A percentile compares a stretch with the other conserved stretches of the same genome.
Conservation (phyloP, 2,797 vertebrate genomes). For the Rallus crepitans region DNA sequence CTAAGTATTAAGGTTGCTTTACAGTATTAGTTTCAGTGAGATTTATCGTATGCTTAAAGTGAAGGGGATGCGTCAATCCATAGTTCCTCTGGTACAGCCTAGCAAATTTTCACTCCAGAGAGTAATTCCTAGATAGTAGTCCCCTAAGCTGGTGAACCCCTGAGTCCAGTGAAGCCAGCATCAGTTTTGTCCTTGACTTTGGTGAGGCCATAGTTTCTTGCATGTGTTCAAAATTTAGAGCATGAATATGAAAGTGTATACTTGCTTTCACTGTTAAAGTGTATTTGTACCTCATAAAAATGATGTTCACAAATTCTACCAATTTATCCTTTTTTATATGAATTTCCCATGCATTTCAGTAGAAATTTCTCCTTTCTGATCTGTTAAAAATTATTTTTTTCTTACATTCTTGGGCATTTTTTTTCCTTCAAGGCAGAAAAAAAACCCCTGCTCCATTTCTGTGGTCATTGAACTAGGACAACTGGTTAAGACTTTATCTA, state of each 20-base stretch:
- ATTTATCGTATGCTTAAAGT: neutral
- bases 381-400: neutral
- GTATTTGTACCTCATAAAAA: neutral
- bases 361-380: neutral
- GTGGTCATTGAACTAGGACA: neutral
- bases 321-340: neutral
- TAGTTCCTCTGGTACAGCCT: neutral
- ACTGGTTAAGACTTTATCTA: neutral
- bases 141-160: neutral
- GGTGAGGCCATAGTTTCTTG: neutral
- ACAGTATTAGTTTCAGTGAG: neutral
- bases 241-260: neutral
- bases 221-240: neutral
- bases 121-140: neutral
- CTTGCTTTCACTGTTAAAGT: neutral
- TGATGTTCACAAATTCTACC: neutral
- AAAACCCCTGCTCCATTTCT: neutral
- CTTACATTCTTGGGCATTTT: rapidly evolving
- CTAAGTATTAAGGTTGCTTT: neutral
- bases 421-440: neutral
- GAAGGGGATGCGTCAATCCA: neutral
- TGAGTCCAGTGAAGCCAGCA: neutral
- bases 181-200: neutral
- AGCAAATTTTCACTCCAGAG: neutral
- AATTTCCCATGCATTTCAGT: neutral